Conservation (phyloP, 1,140 invertebrate species). For the Hydropsyche tenuis region DNA sequence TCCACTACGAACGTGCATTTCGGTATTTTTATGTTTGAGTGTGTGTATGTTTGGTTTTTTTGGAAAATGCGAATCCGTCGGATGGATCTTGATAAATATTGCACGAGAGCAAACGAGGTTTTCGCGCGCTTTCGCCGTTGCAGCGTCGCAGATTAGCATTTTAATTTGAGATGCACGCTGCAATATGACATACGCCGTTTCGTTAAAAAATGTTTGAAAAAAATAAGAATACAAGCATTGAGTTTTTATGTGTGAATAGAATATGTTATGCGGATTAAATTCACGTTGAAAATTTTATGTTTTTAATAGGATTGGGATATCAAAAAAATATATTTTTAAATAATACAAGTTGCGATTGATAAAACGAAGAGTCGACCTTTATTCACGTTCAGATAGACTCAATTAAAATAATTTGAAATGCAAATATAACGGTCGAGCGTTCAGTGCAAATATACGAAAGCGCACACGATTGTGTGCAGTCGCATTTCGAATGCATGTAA, state of each 20-base stretch:
- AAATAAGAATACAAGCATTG: neutral
- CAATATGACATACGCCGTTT: neutral
- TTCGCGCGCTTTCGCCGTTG: neutral
- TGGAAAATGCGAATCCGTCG: neutral
- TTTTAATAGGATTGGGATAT: no score
- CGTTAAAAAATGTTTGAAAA: neutral
- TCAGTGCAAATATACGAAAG: neutral
- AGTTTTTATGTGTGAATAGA: no score
- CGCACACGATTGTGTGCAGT: neutral
- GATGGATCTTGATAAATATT: constrained; percentile 6
- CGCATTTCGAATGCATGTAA: constrained; percentile 17
- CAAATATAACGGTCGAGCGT: constrained; percentile 5
- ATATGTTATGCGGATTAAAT: no score
- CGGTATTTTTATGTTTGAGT: neutral
- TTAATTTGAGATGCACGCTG: neutral
- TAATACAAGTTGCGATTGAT: no score
- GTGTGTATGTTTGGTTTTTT: neutral
- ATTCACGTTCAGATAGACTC: neutral
- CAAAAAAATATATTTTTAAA: no score
- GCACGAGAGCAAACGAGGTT: constrained; percentile 1
- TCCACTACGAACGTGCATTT: neutral
- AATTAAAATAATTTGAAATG: constrained; percentile 17
- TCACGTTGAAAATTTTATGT: no score
- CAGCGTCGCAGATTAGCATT: neutral
- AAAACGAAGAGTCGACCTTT: neutral